phyloP scores from a whole-genome alignment of 2,888 invertebrate species.

The Malacosoma neustria region DNA sequence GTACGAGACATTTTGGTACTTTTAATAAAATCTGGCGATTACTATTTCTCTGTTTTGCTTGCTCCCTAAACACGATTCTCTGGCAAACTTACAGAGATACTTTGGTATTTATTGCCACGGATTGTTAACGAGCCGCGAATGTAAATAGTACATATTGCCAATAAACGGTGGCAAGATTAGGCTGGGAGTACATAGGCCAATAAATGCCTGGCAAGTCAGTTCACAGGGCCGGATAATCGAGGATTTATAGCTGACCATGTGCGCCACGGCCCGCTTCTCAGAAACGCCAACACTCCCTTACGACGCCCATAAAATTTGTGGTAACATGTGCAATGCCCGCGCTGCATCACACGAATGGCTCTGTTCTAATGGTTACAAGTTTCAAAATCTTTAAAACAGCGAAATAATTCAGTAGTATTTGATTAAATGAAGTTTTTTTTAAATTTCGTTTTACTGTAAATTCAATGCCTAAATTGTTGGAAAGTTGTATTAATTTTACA shows the following conservation, averaged over 20 bases:
- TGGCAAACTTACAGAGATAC: neutral
- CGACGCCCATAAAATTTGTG: slow-evolving; percentile 62
- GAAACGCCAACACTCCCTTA: slow-evolving; percentile 56
- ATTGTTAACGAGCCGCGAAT: neutral
- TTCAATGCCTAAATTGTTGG: too few species aligned
- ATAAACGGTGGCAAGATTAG: slow-evolving; percentile 2
- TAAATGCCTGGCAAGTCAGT: slow-evolving; percentile 19
- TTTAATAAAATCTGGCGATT: too few species aligned
- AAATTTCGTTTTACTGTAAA: too few species aligned
- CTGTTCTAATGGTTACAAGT: slow-evolving; percentile 8
- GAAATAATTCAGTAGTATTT: neutral
- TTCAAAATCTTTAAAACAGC: slow-evolving; percentile 11
- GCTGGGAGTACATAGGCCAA: slow-evolving; percentile 18
- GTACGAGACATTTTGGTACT: too few species aligned
- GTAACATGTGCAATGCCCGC: slow-evolving; percentile 61
- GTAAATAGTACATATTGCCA: slow-evolving; percentile 1
- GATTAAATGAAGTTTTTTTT: too few species aligned
- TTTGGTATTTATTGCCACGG: neutral
- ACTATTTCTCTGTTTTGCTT: too few species aligned
- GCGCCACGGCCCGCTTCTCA: slow-evolving; percentile 53
- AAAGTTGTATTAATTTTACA: too few species aligned
- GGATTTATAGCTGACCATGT: slow-evolving; percentile 62
- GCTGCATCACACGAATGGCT: slow-evolving; percentile 23
- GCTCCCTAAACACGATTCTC: too few species aligned
- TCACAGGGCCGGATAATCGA: slow-evolving; percentile 45